These are phyloP conservation scores for Phorcus lineatus DNA, from an alignment of 2,888 invertebrate genomes.

Conservation along the genomic window DNA sequence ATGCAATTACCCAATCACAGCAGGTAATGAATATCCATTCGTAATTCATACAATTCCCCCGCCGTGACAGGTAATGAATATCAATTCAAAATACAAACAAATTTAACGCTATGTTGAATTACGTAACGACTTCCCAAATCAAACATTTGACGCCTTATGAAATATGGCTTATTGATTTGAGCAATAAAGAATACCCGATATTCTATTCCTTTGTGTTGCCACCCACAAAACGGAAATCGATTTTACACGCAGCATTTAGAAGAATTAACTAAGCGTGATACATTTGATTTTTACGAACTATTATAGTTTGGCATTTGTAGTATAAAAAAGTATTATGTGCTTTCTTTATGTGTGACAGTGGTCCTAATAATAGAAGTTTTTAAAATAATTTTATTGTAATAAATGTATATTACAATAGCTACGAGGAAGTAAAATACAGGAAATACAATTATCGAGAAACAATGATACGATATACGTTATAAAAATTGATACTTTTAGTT, in stretches of 20 bases:
- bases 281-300: no score
- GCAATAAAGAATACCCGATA: slow-evolving; percentile 10
- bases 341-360: no score
- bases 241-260: background rate
- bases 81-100: slow-evolving; percentile 15
- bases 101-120: slow-evolving; percentile 1
- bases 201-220: background rate
- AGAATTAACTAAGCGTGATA: slow-evolving; percentile 7
- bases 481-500: no score
- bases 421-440: no score
- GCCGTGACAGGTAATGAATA: background rate
- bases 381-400: no score
- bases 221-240: slow-evolving; percentile 19
- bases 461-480: no score
- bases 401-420: no score
- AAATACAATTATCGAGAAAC: no score
- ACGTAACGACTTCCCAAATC: slow-evolving; percentile 17
- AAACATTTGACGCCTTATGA: slow-evolving; percentile 13
- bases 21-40: slow-evolving; percentile 6
- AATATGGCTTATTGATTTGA: slow-evolving; percentile 5
- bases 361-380: no score
- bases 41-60: background rate
- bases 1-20: background rate
- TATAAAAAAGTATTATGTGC: no score
- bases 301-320: no score